phyloP scores from a whole-genome alignment of 2,113 vertebrate genomes.

The Crotalus helleri region DNA sequence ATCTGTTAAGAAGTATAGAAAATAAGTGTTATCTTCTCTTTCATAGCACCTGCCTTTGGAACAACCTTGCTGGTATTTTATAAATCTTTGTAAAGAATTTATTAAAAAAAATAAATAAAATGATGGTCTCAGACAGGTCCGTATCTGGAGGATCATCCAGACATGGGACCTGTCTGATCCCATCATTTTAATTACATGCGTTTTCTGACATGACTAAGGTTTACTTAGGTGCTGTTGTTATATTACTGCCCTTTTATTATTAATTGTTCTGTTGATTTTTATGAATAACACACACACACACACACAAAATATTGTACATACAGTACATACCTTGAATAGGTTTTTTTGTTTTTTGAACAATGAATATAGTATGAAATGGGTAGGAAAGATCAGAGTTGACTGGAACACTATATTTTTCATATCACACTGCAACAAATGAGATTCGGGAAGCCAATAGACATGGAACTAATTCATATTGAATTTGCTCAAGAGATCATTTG shows the following conservation, averaged over 20 bases:
- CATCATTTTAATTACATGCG: background rate
- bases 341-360: background rate
- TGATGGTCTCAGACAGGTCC: too few species aligned
- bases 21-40: background rate
- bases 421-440: background rate
- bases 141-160: too few species aligned
- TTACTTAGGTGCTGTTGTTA: background rate
- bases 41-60: background rate
- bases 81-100: background rate
- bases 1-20: background rate
- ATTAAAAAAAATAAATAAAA: too few species aligned
- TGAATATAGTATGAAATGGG: background rate
- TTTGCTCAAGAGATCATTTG: conserved; percentile 5
- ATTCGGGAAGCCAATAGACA: background rate
- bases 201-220: background rate
- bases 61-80: background rate
- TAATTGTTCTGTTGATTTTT: background rate
- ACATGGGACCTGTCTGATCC: background rate
- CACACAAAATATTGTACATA: background rate
- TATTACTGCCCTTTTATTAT: background rate
- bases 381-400: background rate
- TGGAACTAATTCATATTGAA: background rate
- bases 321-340: background rate
- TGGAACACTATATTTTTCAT: background rate
- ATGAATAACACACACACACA: too few species aligned